Conservation (phyloP, 2,113 vertebrate genomes). For the Urocitellus parryii region DNA sequence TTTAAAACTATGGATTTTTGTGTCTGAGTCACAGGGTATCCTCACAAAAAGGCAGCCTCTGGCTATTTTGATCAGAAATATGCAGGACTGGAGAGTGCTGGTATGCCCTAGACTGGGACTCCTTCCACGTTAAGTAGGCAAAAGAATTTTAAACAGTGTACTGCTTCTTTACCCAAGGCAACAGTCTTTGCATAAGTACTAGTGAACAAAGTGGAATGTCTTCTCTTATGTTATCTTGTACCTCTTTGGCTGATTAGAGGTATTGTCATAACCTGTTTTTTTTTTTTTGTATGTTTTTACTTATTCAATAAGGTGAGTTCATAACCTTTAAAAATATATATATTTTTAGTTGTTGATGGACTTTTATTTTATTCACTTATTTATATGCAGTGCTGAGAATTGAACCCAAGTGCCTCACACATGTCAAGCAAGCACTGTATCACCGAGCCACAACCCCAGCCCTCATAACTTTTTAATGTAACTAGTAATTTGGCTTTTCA, state of each 20-base stretch:
- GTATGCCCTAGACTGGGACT: no score
- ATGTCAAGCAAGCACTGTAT: no score
- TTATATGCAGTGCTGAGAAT: no score
- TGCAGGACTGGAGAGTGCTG: background rate
- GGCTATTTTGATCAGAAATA: background rate
- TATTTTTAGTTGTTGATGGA: no score
- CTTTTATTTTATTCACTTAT: no score
- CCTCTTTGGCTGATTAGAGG: constrained; percentile 21
- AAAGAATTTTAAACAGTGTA: background rate
- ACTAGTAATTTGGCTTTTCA: background rate
- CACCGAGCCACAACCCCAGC: no score
- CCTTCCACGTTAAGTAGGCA: no score
- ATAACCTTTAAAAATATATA: background rate
- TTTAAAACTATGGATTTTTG: background rate
- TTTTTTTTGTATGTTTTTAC: constrained; percentile 13
- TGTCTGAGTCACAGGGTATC: background rate
- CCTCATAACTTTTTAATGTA: background rate
- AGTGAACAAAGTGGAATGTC: accelerated
- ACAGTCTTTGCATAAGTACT: background rate
- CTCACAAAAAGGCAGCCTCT: background rate
- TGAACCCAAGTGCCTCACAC: no score
- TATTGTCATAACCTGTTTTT: background rate
- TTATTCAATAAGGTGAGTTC: background rate
- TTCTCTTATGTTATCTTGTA: background rate
- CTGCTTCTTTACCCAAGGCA: accelerated